Conservation (phyloP, 2,797 vertebrate genomes). For the Orientallactaga sibirica region DNA sequence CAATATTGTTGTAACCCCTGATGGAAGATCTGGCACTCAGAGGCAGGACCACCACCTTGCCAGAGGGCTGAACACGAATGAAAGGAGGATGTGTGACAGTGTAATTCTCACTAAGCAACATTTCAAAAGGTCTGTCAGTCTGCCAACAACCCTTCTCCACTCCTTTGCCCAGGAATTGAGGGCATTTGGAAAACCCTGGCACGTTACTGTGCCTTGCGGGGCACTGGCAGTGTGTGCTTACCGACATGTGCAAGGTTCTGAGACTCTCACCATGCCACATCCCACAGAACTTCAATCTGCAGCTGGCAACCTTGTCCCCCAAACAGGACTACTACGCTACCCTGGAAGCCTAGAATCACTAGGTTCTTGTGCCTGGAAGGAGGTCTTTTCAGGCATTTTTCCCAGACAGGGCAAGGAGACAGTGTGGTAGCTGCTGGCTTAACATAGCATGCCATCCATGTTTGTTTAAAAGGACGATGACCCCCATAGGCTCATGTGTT, state of each 20-base stretch:
- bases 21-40: neutral
- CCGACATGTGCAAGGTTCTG: neutral
- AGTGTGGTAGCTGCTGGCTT: too few species aligned
- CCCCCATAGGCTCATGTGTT: too few species aligned
- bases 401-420: neutral
- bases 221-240: neutral
- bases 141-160: too few species aligned
- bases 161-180: neutral
- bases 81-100: neutral
- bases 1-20: neutral
- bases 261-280: neutral
- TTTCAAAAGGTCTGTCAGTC: neutral
- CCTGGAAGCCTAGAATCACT: neutral
- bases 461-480: too few species aligned
- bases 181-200: neutral
- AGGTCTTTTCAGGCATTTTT: neutral
- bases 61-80: neutral
- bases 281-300: neutral
- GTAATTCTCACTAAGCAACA: neutral
- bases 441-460: too few species aligned
- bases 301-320: neutral
- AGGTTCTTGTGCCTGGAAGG: neutral
- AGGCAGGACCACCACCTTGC: neutral
- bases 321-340: neutral
- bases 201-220: neutral